A percentile compares a stretch with the other conserved stretches of the same genome.
phyloP scores from a whole-genome alignment of 1,140 invertebrate genomes.

The Pseudomyrmex flavicornis region DNA sequence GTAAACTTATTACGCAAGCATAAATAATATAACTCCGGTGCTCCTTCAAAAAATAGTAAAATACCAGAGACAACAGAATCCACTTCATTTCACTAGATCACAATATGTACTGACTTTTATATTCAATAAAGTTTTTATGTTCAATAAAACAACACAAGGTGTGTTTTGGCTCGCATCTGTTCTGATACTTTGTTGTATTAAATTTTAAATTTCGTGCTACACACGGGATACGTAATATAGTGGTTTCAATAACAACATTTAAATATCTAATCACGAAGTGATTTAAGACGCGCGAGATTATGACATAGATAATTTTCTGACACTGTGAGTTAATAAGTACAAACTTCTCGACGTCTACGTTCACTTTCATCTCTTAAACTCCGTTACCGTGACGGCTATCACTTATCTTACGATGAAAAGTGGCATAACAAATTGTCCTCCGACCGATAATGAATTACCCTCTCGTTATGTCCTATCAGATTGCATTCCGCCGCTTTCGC shows the following conservation, averaged over 20 bases:
- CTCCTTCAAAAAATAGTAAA: too few species aligned
- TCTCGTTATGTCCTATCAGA: conserved; percentile 51
- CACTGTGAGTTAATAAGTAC: conserved; percentile 5
- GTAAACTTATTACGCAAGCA: too few species aligned
- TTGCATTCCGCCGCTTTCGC: conserved; percentile 13
- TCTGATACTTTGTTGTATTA: too few species aligned
- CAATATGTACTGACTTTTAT: too few species aligned
- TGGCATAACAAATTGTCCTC: conserved; percentile 40
- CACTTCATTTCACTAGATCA: too few species aligned
- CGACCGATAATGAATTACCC: conserved; percentile 27
- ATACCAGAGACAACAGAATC: too few species aligned
- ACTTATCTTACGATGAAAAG: conserved; percentile 20
- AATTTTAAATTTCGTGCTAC: too few species aligned
- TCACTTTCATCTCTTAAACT: conserved; percentile 25
- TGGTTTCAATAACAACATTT: background rate
- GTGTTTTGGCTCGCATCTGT: too few species aligned
- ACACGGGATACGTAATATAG: background rate
- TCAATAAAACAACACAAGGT: too few species aligned
- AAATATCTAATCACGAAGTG: background rate
- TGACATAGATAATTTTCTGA: conserved; percentile 1
- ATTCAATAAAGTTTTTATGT: too few species aligned
- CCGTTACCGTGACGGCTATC: conserved; percentile 31
- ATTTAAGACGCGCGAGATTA: conserved; percentile 2
- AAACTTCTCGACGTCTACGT: conserved; percentile 15
- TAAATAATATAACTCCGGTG: too few species aligned